Base-by-base conservation (phyloP, 2,113 vertebrate genomes). In the Malurus cyaneus region DNA sequence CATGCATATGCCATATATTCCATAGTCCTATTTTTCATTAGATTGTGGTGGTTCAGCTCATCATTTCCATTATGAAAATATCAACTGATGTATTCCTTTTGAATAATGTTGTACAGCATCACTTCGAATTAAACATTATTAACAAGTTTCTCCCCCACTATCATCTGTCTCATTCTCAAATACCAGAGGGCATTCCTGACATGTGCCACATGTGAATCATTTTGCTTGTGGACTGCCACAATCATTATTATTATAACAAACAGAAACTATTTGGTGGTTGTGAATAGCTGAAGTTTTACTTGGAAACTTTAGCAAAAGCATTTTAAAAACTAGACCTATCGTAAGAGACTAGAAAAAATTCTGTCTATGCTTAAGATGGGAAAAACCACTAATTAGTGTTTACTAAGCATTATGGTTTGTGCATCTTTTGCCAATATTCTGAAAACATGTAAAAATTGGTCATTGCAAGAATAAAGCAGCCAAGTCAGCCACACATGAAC, bases 271-370 rank as follows among this genome's bases (percentile, higher is more conserved):
- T 26, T 21, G 36, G 19, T 23, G 17, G 18, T 28, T 76, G 14
- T 65, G 25, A 34, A 7, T 29, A 86, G 23, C 34, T 44, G 28
- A 65, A 80, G n/a, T 46, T 66, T 65, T 90, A 94, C 74, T 94
- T 93, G 8, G 65, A 94, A 96, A 77, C 82, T 91, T 8, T 14
- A 95, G 56, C 95, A 97, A 97, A 97, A 94, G 88, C 72, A 96
- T 95, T 93, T 96, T 85, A 72, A 96, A 97, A 96, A 94, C 73
- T 69, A 96, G 76, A 95, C 44, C 94, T 96, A 93, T 91, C 88
- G 91, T 86, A 92, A 97, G 83, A 92, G 69, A 65, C 61, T 92
- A 80, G 26, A 93, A 88, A 95, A 90, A 72, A 29, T 49, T 80
- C 53, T 89, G 72, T 44, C 64, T 42, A 31, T 46, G 26, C 23